These are phyloP conservation scores for Nixonia krombeini DNA, from an alignment of 1,140 invertebrate genomes.

Conservation along the genomic window DNA sequence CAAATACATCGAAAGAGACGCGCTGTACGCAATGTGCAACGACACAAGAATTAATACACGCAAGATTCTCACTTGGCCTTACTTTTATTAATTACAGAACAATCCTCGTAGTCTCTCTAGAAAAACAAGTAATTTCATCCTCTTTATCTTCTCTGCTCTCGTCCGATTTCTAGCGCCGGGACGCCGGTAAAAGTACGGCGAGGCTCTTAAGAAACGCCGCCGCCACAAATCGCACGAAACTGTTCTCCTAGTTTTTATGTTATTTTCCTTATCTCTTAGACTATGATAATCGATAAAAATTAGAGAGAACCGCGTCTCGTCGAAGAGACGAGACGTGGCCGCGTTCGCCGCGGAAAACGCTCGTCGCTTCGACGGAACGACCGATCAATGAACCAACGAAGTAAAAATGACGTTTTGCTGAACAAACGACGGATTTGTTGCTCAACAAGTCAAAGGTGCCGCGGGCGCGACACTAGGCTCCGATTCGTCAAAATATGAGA, in stretches of 20 bases:
- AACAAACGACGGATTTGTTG: constrained; percentile 20
- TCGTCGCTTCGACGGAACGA: constrained; percentile 25
- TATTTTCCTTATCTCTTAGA: constrained; percentile 21
- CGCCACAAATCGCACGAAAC: constrained; percentile 22
- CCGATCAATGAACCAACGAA: constrained; percentile 14
- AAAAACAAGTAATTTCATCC: constrained; percentile 34
- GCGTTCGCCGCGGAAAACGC: too few relatives aligned
- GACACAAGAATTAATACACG: constrained; percentile 52
- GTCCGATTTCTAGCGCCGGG: constrained; percentile 14
- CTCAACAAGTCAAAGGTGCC: too few relatives aligned
- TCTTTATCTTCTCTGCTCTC: constrained; percentile 9
- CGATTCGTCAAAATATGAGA: constrained; percentile 23
- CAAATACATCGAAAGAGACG: constrained; percentile 47
- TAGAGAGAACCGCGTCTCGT: constrained; percentile 25
- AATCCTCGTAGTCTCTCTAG: constrained; percentile 44
- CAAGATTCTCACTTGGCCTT: constrained; percentile 52
- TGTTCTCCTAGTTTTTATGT: constrained; percentile 6
- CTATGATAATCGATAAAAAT: constrained; percentile 27
- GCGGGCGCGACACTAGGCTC: constrained; percentile 19
- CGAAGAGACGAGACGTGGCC: background rate
- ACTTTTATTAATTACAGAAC: constrained; percentile 49
- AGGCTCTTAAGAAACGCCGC: constrained; percentile 11
- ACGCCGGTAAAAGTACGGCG: constrained; percentile 11
- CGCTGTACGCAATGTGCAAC: constrained; percentile 53
- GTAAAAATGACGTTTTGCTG: constrained; percentile 21